A percentile compares a stretch with the other conserved stretches of the same genome.
phyloP scores from a whole-genome alignment of 2,797 vertebrate species.

The Acrocephalus scirpaceus region DNA sequence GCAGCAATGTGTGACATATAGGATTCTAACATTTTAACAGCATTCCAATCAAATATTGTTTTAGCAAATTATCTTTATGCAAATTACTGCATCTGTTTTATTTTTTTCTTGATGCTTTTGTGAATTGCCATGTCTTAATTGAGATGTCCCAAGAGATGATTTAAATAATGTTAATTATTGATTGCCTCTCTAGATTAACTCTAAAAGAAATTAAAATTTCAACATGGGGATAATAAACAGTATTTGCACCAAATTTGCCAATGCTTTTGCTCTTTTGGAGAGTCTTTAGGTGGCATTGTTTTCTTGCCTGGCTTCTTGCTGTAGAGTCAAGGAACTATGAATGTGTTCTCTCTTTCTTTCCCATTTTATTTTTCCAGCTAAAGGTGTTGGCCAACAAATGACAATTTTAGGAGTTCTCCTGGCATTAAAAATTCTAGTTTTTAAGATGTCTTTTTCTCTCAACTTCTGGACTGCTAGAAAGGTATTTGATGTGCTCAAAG shows the following conservation, averaged over 20 bases:
- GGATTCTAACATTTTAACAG: neutral
- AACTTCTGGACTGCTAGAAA: neutral
- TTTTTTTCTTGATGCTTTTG: neutral
- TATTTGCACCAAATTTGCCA: neutral
- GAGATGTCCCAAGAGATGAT: neutral
- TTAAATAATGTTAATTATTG: neutral
- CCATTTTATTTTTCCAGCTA: neutral
- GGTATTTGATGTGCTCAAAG: neutral
- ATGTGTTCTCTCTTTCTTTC: neutral
- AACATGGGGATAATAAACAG: neutral
- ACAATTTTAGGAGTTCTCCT: neutral
- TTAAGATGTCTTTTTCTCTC: neutral
- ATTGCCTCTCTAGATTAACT: neutral
- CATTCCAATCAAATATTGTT: neutral
- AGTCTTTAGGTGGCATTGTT: neutral
- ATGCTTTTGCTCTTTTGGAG: neutral
- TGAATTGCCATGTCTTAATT: neutral
- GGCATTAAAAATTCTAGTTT: neutral
- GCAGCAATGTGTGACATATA: neutral
- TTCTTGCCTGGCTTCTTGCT: neutral
- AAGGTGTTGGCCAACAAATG: neutral
- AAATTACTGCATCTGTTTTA: neutral
- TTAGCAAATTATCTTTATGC: neutral
- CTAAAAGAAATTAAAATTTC: neutral
- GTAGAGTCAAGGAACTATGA: neutral